Base-by-base conservation (phyloP, 2,888 invertebrate species). In the Priocnemis perturbator region DNA sequence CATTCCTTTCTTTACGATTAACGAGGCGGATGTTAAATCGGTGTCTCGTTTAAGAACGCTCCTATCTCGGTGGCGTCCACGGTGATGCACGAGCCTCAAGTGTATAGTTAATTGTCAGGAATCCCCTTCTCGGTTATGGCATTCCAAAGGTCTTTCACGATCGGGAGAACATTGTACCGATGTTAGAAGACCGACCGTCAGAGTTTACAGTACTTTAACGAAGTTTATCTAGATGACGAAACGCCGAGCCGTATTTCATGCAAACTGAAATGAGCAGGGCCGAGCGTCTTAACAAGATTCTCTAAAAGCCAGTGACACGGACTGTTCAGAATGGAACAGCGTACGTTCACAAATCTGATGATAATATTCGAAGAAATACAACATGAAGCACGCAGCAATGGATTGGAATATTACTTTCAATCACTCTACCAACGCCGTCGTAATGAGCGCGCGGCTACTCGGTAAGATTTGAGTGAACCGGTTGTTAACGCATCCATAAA, bases 41-140 rank as follows among this genome's bases (percentile, higher is more conserved):
- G 72, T 69, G 78, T 78, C 79, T 74, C 50, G 7, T 50, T 78
- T 79, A 63, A 70, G 73, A 79, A 68, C 66, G 73, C 65, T 69
- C 69, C 73, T 79, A 83, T 83, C 78, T 77, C 64, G 65, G 72
- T 74, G 69, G 78, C 62, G 76, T 81, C 69, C 60, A 50, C 44
- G 44, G 60, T 78, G 84, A 84, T 83, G 72, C 79, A 84, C 79
- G 82, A 72, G 74, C 79, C 74, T 74, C 73, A 64, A 60, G 68
- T 62, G 75, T 57, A 79, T 82, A 69, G 83, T 84, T 83, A 83
- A 83, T 84, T 79, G 79, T 78, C 73, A 75, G 69, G 82, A 83
- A 81, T 83, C 69, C 69, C 66, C 70, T 58, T 70, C 73, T 79
- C 76, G 75, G 76, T 82, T 80, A 81, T 82, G 75, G 79, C 76